Evolutionary conservation across 1,140 invertebrate genomes (phyloP).

Genomic region (Coboldia fuscipes): DNA sequence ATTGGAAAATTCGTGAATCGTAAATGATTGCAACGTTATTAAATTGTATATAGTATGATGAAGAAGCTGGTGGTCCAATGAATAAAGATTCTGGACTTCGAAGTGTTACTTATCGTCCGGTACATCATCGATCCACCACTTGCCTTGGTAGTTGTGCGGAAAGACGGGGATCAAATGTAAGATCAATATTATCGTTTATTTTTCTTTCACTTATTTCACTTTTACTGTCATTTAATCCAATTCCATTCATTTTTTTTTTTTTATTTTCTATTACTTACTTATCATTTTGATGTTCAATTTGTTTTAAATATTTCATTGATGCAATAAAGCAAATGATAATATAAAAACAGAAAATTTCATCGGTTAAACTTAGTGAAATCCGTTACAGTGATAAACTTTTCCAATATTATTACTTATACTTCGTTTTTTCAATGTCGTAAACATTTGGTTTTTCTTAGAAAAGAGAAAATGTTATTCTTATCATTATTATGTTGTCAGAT

Average conservation of each 20-base stretch:
- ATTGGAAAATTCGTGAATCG: background rate
- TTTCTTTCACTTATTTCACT: background rate
- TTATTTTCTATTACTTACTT: background rate
- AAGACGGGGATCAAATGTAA: constrained; percentile 34
- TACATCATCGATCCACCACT: constrained; percentile 23
- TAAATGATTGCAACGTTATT: constrained; percentile 1
- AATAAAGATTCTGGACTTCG: constrained; percentile 21
- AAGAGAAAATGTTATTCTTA: no score
- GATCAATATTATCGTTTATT: no score
- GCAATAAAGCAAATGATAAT: no score
- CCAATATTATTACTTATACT: no score
- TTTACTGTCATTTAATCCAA: background rate
- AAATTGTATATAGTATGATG: constrained; percentile 18
- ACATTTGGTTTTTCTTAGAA: no score
- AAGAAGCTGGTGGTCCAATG: constrained; percentile 25
- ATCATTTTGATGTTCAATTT: background rate
- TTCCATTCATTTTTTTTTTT: background rate
- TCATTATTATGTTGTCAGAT: no score
- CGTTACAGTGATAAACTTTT: no score
- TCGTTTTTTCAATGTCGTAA: no score
- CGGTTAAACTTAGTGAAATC: background rate
- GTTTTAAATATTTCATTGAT: background rate
- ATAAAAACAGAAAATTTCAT: background rate
- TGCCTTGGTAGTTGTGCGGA: constrained; percentile 34
- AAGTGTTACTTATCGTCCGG: constrained; percentile 25